Conservation (phyloP, 1,140 invertebrate genomes). For the Carposina sasakii region DNA sequence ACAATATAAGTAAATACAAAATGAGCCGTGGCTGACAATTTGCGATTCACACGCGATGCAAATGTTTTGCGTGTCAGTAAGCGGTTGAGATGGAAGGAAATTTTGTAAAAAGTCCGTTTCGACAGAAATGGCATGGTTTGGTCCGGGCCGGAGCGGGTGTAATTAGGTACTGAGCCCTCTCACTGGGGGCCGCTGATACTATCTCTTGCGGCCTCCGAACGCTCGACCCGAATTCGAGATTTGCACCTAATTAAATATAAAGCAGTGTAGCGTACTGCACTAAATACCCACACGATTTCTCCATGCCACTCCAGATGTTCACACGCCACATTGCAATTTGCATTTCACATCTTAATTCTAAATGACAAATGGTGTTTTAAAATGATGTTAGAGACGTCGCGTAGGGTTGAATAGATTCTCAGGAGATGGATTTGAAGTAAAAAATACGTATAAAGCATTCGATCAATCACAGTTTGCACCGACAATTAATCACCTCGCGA, state of each 20-base stretch:
- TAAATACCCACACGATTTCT: slow-evolving; percentile 22
- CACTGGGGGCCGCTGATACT: slow-evolving; percentile 45
- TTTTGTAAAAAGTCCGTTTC: slow-evolving; percentile 57
- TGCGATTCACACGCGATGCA: slow-evolving; percentile 56
- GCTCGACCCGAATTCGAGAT: slow-evolving; percentile 35
- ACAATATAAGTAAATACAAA: slow-evolving; percentile 39
- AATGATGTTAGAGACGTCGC: slow-evolving; percentile 35
- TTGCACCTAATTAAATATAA: slow-evolving; percentile 51
- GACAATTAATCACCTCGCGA: slow-evolving; percentile 58
- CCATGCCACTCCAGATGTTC: slow-evolving; percentile 27
- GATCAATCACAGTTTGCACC: slow-evolving; percentile 47
- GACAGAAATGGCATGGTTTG: slow-evolving; percentile 26
- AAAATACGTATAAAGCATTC: slow-evolving; percentile 35
- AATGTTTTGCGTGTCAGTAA: slow-evolving; percentile 61
- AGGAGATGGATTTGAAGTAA: slow-evolving; percentile 17
- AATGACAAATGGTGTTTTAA: slow-evolving; percentile 62
- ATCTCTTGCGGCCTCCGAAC: slow-evolving; percentile 28
- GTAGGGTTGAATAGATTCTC: slow-evolving; percentile 25
- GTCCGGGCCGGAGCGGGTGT: slow-evolving; percentile 32
- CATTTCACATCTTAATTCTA: slow-evolving; percentile 46
- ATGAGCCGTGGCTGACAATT: slow-evolving; percentile 45
- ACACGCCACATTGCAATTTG: slow-evolving; percentile 45
- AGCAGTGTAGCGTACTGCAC: slow-evolving; percentile 6
- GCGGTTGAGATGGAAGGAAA: slow-evolving; percentile 48
- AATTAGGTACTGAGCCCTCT: slow-evolving; percentile 48